Conservation (phyloP, 2,113 vertebrate genomes). For the Synchiropus splendidus region DNA sequence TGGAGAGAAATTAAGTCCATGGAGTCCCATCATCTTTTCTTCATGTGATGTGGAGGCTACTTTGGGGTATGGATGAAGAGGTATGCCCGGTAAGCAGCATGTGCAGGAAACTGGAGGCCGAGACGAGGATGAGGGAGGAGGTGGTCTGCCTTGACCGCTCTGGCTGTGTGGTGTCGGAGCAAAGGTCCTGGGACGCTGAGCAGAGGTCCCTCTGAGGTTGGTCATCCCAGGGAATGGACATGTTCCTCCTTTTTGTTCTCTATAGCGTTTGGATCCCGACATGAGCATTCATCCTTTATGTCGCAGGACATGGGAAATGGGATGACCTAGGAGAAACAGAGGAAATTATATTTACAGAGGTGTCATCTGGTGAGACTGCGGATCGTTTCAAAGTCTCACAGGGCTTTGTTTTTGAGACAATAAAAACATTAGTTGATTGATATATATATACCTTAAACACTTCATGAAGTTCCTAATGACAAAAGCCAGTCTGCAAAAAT, state of each 20-base stretch:
- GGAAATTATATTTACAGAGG: conserved; percentile 4
- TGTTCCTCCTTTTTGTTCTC: conserved; percentile 80
- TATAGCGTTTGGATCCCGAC: conserved; percentile 81
- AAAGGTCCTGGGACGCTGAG: conserved; percentile 59
- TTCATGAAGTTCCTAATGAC: too few species aligned
- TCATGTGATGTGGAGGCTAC: conserved; percentile 64
- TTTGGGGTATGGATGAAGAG: conserved; percentile 69
- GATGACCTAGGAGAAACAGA: conserved; percentile 74
- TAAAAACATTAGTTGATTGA: too few species aligned
- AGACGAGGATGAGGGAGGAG: conserved; percentile 42
- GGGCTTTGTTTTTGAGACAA: too few species aligned
- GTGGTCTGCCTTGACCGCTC: conserved; percentile 63
- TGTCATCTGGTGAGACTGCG: too few species aligned
- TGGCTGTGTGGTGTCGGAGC: conserved; percentile 44
- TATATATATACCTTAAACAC: too few species aligned
- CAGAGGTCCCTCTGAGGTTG: conserved; percentile 27
- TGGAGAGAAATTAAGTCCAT: conserved; percentile 33
- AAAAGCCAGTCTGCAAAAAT: too few species aligned
- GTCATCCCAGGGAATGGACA: conserved; percentile 79
- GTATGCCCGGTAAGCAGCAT: conserved; percentile 74
- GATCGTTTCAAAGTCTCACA: too few species aligned
- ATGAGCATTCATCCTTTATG: conserved; percentile 85
- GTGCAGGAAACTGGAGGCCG: conserved; percentile 59
- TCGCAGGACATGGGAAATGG: conserved; percentile 95
- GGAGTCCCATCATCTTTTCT: conserved; percentile 36